Evolutionary conservation across 2,113 vertebrate genomes (phyloP).

Genomic region (Lepidothrix coronata): DNA sequence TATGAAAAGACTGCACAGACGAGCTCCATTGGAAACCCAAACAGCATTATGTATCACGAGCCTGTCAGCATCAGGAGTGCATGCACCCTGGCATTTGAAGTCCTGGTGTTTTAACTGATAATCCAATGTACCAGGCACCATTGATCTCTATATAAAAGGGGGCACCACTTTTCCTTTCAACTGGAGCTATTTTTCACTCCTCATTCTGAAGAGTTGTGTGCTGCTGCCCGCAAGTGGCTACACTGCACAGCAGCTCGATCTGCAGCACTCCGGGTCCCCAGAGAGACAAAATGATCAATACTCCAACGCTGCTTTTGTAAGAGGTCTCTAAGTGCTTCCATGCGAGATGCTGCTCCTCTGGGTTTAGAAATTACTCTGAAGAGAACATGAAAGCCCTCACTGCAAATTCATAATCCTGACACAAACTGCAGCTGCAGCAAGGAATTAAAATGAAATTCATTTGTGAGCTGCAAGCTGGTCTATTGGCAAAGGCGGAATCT

Average conservation of each 20-base stretch:
- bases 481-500: rapidly evolving
- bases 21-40: slow-evolving; percentile 43
- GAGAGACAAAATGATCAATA: slow-evolving; percentile 51
- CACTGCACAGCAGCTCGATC: slow-evolving; percentile 15
- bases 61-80: slow-evolving; percentile 25
- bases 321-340: slow-evolving; percentile 52
- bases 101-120: slow-evolving; percentile 42
- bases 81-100: slow-evolving; percentile 53
- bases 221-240: slow-evolving; percentile 65
- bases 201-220: slow-evolving; percentile 52
- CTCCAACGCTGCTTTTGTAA: background rate
- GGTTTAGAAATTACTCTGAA: slow-evolving; percentile 41
- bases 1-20: slow-evolving; percentile 17
- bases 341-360: slow-evolving; percentile 15
- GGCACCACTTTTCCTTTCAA: slow-evolving; percentile 51
- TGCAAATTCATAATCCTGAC: slow-evolving; percentile 49
- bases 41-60: slow-evolving; percentile 49
- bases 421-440: slow-evolving; percentile 10
- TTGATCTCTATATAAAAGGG: slow-evolving; percentile 55
- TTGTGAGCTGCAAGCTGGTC: background rate
- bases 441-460: slow-evolving; percentile 31
- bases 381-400: slow-evolving; percentile 4
- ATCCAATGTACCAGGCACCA: slow-evolving; percentile 53
- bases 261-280: background rate
- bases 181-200: slow-evolving; percentile 50